Percentiles rank a stretch among this genome's conserved stretches.
phyloP scores from a whole-genome alignment of 2,797 vertebrate species.

The Catharus ustulatus region DNA sequence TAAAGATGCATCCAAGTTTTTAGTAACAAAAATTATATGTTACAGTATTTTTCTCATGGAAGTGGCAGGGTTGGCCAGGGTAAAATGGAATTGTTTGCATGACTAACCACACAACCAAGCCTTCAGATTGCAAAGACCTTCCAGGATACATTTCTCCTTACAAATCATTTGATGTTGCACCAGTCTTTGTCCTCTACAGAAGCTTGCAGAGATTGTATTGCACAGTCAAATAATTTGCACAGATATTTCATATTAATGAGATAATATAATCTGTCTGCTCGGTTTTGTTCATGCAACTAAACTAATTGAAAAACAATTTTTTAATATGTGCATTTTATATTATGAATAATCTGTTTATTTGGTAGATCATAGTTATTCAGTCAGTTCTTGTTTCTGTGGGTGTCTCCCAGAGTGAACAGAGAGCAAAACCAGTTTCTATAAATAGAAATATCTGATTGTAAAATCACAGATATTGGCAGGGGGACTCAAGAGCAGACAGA shows the following conservation, averaged over 20 bases:
- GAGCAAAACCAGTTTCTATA: not conserved
- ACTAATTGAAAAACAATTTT: not conserved
- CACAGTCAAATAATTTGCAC: not conserved
- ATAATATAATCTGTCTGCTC: not conserved
- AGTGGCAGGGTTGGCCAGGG: not conserved
- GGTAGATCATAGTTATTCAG: not conserved
- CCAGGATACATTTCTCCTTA: not conserved
- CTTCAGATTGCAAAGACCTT: not conserved
- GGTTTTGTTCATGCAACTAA: not conserved
- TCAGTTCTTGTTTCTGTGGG: not conserved
- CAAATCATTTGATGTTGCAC: not conserved
- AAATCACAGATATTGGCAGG: conserved; percentile 20
- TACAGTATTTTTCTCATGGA: not conserved
- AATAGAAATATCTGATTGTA: conserved; percentile 38
- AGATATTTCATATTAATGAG: not conserved
- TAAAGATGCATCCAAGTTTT: not conserved
- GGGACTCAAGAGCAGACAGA: not conserved
- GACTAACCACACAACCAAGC: not conserved
- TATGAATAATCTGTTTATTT: not conserved
- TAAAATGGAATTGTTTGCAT: not conserved
- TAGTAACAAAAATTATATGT: not conserved
- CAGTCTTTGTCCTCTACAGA: conserved; percentile 24
- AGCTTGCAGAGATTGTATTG: not conserved
- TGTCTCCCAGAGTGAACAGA: not conserved
- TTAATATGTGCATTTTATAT: not conserved